Percentiles rank a stretch among this genome's conserved stretches.
Evolutionary conservation across 2,113 vertebrate genomes (phyloP).

Genomic region (Cercocebus atys): DNA sequence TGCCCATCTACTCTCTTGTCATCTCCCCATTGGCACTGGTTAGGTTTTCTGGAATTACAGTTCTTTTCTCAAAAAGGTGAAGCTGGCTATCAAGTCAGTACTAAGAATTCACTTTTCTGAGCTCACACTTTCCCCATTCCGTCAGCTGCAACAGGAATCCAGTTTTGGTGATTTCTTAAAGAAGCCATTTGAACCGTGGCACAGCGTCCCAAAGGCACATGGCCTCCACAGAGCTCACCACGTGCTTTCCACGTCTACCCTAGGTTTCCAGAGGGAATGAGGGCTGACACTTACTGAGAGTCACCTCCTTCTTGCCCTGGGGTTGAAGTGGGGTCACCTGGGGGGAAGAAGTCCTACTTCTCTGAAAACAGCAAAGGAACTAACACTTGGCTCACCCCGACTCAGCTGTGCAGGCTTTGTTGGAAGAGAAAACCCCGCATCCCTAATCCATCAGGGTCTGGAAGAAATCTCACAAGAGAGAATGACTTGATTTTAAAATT

Average conservation of each 20-base stretch:
- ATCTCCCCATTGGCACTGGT: too few relatives aligned
- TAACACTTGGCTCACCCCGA: slow-evolving; percentile 32
- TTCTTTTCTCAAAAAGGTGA: neutral
- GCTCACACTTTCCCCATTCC: fast-evolving
- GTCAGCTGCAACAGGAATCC: fast-evolving
- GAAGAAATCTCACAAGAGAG: slow-evolving; percentile 20
- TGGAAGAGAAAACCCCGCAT: neutral
- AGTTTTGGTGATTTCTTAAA: neutral
- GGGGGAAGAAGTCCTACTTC: neutral
- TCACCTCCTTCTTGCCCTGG: neutral
- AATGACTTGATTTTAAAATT: slow-evolving; percentile 27
- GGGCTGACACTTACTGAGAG: neutral
- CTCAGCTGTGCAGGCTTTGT: neutral
- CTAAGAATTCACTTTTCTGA: neutral
- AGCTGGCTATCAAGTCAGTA: neutral
- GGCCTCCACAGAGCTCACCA: neutral
- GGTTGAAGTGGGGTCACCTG: neutral
- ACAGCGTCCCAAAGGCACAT: fast-evolving
- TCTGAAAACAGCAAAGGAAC: neutral
- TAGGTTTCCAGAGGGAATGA: fast-evolving
- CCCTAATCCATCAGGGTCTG: neutral
- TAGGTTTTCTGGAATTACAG: neutral
- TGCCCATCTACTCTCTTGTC: neutral
- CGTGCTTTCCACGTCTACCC: fast-evolving
- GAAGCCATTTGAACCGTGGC: fast-evolving